Evolutionary conservation across 2,113 vertebrate species (phyloP).

Genomic region (Podarcis raffonei): DNA sequence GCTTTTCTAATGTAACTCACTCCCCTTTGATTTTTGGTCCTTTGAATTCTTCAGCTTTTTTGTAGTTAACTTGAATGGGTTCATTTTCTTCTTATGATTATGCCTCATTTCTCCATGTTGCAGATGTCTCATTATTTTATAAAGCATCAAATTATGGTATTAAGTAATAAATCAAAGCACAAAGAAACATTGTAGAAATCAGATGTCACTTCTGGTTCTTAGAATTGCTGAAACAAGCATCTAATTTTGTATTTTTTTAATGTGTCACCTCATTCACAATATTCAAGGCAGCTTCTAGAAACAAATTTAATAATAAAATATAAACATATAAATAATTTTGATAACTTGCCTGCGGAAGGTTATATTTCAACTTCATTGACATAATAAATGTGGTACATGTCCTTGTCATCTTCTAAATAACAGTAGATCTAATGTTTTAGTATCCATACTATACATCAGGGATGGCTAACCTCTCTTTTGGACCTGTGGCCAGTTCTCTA

Average conservation of each 20-base stretch:
- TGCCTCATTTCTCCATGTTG: not conserved
- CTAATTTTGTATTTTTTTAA: not conserved
- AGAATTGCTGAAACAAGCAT: not conserved
- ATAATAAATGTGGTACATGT: not conserved
- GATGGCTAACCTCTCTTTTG: not conserved
- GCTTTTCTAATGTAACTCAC: not conserved
- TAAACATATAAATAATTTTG: not conserved
- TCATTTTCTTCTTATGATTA: not conserved
- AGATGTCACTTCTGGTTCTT: not conserved
- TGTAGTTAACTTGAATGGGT: not conserved
- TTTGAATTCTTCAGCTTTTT: conserved; percentile 6
- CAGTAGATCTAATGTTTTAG: not conserved
- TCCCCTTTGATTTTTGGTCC: not conserved
- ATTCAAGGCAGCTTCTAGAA: not conserved
- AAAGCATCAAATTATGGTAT: not conserved
- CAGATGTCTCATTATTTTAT: not conserved
- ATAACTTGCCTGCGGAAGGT: not conserved
- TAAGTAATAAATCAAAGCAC: not conserved
- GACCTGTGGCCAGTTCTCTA: too few species aligned
- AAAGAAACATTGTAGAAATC: not conserved
- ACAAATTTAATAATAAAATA: not conserved
- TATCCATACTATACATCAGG: not conserved
- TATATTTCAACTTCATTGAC: not conserved
- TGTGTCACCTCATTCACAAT: not conserved
- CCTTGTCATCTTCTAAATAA: not conserved